Percentiles rank a stretch among this genome's conserved stretches.
Conservation (phyloP, 1,140 invertebrate species). For the Zaprionus gabonicus region DNA sequence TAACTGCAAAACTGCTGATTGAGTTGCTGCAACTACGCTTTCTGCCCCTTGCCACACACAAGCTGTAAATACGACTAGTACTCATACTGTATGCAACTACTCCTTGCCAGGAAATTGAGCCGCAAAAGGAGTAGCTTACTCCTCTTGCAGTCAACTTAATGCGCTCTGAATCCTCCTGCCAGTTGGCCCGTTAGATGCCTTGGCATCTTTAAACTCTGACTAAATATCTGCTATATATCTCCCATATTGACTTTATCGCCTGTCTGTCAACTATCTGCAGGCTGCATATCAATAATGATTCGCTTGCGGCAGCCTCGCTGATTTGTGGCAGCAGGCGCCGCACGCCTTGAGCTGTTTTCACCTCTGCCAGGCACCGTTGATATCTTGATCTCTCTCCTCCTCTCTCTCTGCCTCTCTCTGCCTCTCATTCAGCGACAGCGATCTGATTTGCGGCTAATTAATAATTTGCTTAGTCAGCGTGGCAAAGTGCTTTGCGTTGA, state of each 20-base stretch:
- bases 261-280: background rate
- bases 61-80: background rate
- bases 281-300: background rate
- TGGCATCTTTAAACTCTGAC: background rate
- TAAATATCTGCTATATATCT: background rate
- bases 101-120: constrained; percentile 33
- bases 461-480: constrained; percentile 51
- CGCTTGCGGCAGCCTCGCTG: background rate
- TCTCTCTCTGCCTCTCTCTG: background rate
- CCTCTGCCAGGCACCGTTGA: background rate
- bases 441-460: constrained; percentile 48
- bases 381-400: background rate
- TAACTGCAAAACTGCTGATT: constrained; percentile 49
- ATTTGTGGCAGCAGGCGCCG: background rate
- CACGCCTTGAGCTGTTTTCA: background rate
- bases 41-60: constrained; percentile 26
- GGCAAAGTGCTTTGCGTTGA: constrained; percentile 41
- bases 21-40: constrained; percentile 40
- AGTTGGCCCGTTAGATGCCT: background rate
- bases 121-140: constrained; percentile 4
- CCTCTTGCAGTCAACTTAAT: background rate
- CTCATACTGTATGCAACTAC: background rate
- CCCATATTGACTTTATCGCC: background rate
- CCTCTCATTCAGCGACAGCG: background rate
- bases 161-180: background rate